These are phyloP conservation scores for Peromyscus eremicus DNA, from an alignment of 2,797 vertebrate genomes.

Conservation along the genomic window DNA sequence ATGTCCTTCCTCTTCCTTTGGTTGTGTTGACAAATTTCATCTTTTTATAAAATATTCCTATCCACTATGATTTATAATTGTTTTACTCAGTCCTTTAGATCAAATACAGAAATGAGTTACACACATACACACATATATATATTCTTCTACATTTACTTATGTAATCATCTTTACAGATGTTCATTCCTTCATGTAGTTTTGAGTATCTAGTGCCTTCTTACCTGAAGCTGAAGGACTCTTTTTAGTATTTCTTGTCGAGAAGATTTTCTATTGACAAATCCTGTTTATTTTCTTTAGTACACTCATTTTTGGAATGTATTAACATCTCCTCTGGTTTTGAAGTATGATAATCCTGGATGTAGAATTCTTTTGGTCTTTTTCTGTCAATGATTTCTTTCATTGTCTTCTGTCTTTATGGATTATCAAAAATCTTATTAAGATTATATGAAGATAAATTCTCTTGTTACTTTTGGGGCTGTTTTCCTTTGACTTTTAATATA, in stretches of 20 bases:
- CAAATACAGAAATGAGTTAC: not conserved
- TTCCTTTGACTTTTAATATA: too few species aligned
- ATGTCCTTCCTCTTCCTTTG: not conserved
- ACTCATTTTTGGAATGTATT: slow-evolving; percentile 8
- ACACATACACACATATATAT: not conserved
- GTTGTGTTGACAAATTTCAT: not conserved
- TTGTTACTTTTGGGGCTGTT: too few species aligned
- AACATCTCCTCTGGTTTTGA: slow-evolving; percentile 48
- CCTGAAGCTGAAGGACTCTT: slow-evolving; percentile 4
- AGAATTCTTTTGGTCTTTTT: slow-evolving; percentile 1
- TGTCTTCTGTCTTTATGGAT: too few species aligned
- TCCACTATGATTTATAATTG: slow-evolving; percentile 25
- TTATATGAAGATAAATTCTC: too few species aligned
- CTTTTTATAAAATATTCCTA: slow-evolving; percentile 4
- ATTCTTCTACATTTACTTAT: slow-evolving; percentile 40
- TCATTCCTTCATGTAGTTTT: not conserved
- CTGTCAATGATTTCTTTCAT: slow-evolving; percentile 3
- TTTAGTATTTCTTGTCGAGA: slow-evolving; percentile 33
- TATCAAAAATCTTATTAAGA: too few species aligned
- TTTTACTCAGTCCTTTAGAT: slow-evolving; percentile 38
- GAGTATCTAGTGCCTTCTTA: slow-evolving; percentile 22
- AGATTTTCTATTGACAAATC: slow-evolving; percentile 26
- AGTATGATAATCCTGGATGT: not conserved
- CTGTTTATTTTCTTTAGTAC: slow-evolving; percentile 32
- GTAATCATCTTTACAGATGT: not conserved